Evolutionary conservation across 2,888 invertebrate genomes (phyloP), one percentile per base, ranked within the genome.

Genomic region (Dendrolimus pini): DNA sequence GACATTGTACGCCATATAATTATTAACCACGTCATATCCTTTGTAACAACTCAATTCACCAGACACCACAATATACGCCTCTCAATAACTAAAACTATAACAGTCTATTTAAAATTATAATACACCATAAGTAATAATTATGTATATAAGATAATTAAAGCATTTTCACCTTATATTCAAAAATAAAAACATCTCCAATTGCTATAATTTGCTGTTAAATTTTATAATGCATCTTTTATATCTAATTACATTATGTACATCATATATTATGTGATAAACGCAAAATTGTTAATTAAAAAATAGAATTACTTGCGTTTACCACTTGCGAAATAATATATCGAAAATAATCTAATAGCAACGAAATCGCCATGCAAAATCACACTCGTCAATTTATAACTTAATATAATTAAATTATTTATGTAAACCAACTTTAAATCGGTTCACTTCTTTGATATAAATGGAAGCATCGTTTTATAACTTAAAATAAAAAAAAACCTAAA

Each of bases 21-120:
- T 30, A 30, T 30, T 30, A 62, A 60, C 60, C 65, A 62, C 61
- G 30, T 30, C 30, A 30, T 61, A 62, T 61, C 61, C 59, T 52
- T 41, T 65, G 62, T 69, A 72, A 74, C 71, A 76, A 76, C 70
- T 77, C 75, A 74, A 67, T 73, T 59, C 30, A 66, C 73, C 72
- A 71, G 69, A 78, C 47, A 47, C 77, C 80, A 76, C 75, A 72
- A 75, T 73, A 74, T 80, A 84, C 83, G 68, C 76, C 77, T 72
- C 72, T 77, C 80, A 69, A 77, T 75, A 86, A 86, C 83, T 89
- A 87, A 89, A 88, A 83, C 85, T 90, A 89, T 90, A 90, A 90
- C 90, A 90, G 90, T 90, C 90, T 89, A 86, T 90, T 85, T 83
- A 85, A 85, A 90, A 89, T 87, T 86, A 89, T 88, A 87, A 85